Base-by-base conservation (phyloP, 2,797 vertebrate genomes). In the Macropodus opercularis region DNA sequence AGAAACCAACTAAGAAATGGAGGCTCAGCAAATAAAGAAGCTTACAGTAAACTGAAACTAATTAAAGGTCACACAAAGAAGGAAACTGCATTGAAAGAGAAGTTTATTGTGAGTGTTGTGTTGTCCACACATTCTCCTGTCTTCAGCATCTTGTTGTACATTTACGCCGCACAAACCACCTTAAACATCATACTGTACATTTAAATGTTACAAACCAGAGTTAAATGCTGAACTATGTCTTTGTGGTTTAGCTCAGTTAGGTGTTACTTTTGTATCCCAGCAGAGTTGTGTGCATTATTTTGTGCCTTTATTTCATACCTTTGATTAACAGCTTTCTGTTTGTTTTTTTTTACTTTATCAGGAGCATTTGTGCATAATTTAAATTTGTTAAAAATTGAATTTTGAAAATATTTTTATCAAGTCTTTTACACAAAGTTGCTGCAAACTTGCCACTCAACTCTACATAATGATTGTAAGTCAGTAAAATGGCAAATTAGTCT, bases 81-180 rank as follows among this genome's bases (percentile, higher is more conserved):
- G 23, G 7, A 31, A 58, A 49, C 53, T 76, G 65, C 74, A 80
- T 65, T 72, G 56, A 71, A 77, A 72, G 52, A 78, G 60, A 69
- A 65, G 63, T 90, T 89, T 91, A 89, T 90, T 89, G 47, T 77
- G 74, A 66, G 75, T 72, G 84, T 83, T 79, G 53, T 36, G 38
- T 56, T 62, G 53, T 75, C 76, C 53, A 79, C 40, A 68, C 24
- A 47, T 39, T 73, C 84, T 87, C 86, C 78, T 80, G 88, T 84
- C 84, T 85, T 86, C 89, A 89, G 86, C 87, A 85, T 65, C 6
- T 43, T 43, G 27, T 46, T 4, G 23, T 52, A 63, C 1, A 69
- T 61, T 75, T 76, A 27, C 21, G 42, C 51, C 63, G 54, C 56
- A 57, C 29, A 15, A 47, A 22, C 23, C 10, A 12, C 18, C 6